Conservation (phyloP, 2,888 invertebrate genomes). For the Phytoseiulus persimilis region DNA sequence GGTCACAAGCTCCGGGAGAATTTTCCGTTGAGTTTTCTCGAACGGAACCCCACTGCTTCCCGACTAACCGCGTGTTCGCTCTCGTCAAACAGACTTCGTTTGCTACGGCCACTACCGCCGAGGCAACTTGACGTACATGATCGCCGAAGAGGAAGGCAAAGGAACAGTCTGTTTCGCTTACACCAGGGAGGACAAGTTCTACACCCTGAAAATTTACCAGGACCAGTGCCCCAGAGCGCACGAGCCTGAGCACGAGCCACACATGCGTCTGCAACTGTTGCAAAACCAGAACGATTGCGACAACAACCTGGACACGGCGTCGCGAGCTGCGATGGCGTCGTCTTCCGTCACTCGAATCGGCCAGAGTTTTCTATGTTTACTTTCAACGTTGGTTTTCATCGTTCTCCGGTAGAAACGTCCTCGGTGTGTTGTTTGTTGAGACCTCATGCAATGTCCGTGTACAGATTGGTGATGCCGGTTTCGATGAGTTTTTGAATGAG, state of each 20-base stretch:
- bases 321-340: constrained; percentile 33
- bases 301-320: constrained; percentile 23
- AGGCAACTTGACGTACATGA: constrained; percentile 16
- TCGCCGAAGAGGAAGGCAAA: constrained; percentile 31
- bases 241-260: neutral
- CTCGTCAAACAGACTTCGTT: neutral
- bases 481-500: neutral
- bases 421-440: neutral
- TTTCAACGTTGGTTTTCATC: neutral
- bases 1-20: too few species aligned
- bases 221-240: constrained; percentile 18
- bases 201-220: neutral
- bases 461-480: neutral
- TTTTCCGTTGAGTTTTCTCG: neutral
- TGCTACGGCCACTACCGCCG: constrained; percentile 27
- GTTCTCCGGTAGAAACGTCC: constrained; percentile 20
- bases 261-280: constrained; percentile 26
- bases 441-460: constrained; percentile 34
- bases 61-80: neutral
- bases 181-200: neutral
- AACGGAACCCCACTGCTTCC: neutral
- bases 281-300: constrained; percentile 33
- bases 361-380: neutral
- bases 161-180: constrained; percentile 20
- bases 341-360: neutral